Base-by-base conservation (phyloP, 2,113 vertebrate species). In the Rhinopithecus roxellana region DNA sequence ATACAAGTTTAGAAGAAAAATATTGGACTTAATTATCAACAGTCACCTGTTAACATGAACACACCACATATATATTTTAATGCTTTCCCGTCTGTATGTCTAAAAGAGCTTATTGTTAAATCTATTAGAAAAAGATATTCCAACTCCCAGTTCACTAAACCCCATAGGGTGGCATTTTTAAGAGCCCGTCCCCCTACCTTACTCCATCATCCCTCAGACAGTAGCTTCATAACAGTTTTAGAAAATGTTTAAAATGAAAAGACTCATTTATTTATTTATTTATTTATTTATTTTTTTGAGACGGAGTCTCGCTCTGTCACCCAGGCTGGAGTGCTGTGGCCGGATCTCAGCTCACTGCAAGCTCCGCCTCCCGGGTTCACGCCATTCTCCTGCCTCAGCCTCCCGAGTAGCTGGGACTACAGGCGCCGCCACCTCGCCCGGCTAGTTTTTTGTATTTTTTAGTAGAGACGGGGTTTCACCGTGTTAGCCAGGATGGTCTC, bases 1-100 rank as follows among this genome's bases (percentile, higher is more conserved):
- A 97, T 88, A 93, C 77, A 92, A 92, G 90, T 84, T 97, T 95
- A 95, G 83, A 93, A 94, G 67, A 95, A 92, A 95, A 94, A 89
- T 78, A 72, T 43, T 50, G 82, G 69, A 75, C 45, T 95, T 96
- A 97, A 94, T 95, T 97, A 97, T 93, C 90, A 97, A 78, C 43
- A 69, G 80, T 35, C 40, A 32, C 67, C 72, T 87, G 40, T 77
- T 84, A 89, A 97, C 70, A 90, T 32, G 38, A 86, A 78, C 40
- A 78, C 9, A 80, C 18, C 17, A 52, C 4, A 30, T 25, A 83
- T 13, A 17, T 79, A 83, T 91, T 95, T 95, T 92, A 74, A 93
- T 27, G 0, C 40, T 96, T 95, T 93, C 69, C 52, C 40, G 43
- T 80, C 88, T 89, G 38, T 81, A 61, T 14, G 13, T 38, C 77